Evolutionary conservation across 2,888 invertebrate species (phyloP), one percentile per base, ranked within the genome.

Genomic region (Dioctria linearis): DNA sequence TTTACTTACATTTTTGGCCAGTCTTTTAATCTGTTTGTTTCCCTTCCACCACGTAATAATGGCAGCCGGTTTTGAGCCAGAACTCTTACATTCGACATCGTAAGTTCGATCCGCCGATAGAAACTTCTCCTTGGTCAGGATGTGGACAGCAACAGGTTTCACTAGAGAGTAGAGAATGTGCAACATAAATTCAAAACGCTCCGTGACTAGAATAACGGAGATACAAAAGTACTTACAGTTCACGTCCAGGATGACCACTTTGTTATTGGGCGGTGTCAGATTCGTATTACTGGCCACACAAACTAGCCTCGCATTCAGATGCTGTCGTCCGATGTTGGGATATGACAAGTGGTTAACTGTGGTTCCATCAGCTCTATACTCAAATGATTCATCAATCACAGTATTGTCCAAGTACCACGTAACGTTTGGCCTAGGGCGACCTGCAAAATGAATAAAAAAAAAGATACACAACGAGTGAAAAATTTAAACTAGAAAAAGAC

Each of bases 21-120:
- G 91, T 87, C 93, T 92, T 89, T 94, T 95, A 83, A 96, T 92
- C 88, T 94, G 95, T 85, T 94, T 91, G 87, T 93, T 95, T 85
- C 94, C 94, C 88, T 95, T 95, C 95, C 95, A 96, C 97, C 97
- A 97, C 69, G 95, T 94, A 86, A 97, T 94, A 80, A 93, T 91
- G 3, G 96, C 96, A 83, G 95, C 94, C 5, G 97, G 96, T 83
- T 95, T 91, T 11, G 96, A 96, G 79, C 97, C 97, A 0, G 94
- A 93, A 80, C 96, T 94, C 86, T 94, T 93, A 88, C 97, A 97
- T 87, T 96, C 96, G 82, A 97, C 93, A 86, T 96, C 95, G 88
- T 96, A 96, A 83, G 94, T 92, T 87, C 95, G 95, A 86, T 95
- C 96, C 0, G 96, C 95, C 37, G 95, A 95, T 80, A 97, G 92